Evolutionary conservation across 2,888 invertebrate species (phyloP), one percentile per base, ranked within the genome.

Genomic region (Trilocha varians): DNA sequence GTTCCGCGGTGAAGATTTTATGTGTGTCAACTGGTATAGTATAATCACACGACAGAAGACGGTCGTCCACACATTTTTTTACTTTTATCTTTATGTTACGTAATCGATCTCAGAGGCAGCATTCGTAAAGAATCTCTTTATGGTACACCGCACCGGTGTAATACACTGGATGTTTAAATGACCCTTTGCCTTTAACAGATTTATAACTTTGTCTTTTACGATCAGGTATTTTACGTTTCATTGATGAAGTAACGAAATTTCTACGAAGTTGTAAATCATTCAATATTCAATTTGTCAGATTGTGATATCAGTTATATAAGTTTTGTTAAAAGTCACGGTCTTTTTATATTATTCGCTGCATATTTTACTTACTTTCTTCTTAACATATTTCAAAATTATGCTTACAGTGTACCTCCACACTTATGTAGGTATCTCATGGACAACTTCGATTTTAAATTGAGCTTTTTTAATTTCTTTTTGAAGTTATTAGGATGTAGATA

Each of bases 21-120:
- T 59, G 61, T 67, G 49, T 69, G 65, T 62, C 65, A 65, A 61
- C 61, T 61, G 53, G 54, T 59, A 53, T 52, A 52, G 57, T 62
- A 58, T 55, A 59, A 59, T 43, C 55, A 25, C 55, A 54, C 49
- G 52, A 53, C 55, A 59, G 57, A 57, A 59, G 59, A 57, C 57
- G 62, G 61, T 64, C 62, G 55, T 63, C 69, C 65, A 59, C 70
- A 67, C 65, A 70, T 64, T 69, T 69, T 68, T 71, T 25, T 11
- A 25, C 25, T 64, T 62, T 58, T 57, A 57, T 63, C 57, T 57
- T 53, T 48, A 57, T 77, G 73, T 62, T 25, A 25, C 11, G 11
- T 25, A 25, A 25, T 25, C 25, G 11, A 9, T 25, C 25, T 5
- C 5, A 9, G 25, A 11, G 6, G 5, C 25, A 25, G 3, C 25